Base-by-base conservation (phyloP, 2,113 vertebrate genomes). In the Hippoglossus stenolepis region DNA sequence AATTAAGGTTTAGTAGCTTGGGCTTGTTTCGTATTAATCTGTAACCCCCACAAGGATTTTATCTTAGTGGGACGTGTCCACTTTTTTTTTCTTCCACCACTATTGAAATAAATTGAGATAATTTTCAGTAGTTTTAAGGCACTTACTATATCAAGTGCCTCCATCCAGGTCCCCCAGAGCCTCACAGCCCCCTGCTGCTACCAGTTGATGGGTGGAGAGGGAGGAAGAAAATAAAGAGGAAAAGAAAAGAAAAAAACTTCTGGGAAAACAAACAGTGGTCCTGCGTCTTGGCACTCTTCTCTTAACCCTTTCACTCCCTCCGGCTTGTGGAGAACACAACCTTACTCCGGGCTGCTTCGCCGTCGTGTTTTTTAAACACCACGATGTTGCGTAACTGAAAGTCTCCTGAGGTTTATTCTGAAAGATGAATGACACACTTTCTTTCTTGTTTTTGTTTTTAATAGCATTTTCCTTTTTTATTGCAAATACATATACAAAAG, bases 401-500 rank as follows among this genome's bases (percentile, higher is more conserved):
- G 51, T 54, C 51, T n/a, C 51, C 51, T 20, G 51, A 54, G 51
- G 5, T 54, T 54, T 54, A 54, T 54, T n/a, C 56, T 15, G 8
- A 58, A 14, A 15, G 2, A 74, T 18, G 24, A 45, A 83, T 35
- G 14, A 79, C 47, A 69, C 59, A 73, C 38, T 1, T 38, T 5
- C 1, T 1, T 31, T 23, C 12, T 23, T 40, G 5, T 23, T 69
- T 69, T 79, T 20, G 12, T 77, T 66, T 79, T 82, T 71, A 21
- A 75, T 64, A 59, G 64, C 61, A 73, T 80, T 89, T 88, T 89
- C 31, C 73, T 96, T 87, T 98, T 90, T 91, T 91, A 89, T 88
- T 91, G 87, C 79, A 98, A 98, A 97, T 96, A 96, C 96, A 96
- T 90, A 97, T 97, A 97, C 94, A 98, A 97, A 97, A 95, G 92